These are phyloP conservation scores for Xenentodon cancila DNA, from an alignment of 2,797 vertebrate species.

Conservation along the genomic window DNA sequence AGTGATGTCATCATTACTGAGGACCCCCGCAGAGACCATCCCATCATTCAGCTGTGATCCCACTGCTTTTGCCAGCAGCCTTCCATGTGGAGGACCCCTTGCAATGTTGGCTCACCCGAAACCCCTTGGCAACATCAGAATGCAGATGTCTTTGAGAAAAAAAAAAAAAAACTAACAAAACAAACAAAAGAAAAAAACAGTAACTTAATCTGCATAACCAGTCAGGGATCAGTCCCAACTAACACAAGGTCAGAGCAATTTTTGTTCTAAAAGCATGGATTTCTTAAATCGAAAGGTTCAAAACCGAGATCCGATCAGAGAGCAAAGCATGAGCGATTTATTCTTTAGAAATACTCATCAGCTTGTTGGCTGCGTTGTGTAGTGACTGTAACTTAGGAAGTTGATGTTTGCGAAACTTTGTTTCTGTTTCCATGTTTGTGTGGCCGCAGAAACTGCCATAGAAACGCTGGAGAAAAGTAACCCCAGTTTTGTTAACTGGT, in stretches of 20 bases:
- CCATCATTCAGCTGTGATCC: constrained; percentile 56
- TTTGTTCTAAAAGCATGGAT: constrained; percentile 27
- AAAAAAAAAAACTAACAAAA: constrained; percentile 1
- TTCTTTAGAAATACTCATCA: neutral
- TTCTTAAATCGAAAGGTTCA: constrained; percentile 9
- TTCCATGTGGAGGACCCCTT: constrained; percentile 19
- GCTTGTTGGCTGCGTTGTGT: constrained; percentile 14
- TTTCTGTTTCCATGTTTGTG: constrained; percentile 10
- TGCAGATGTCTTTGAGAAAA: constrained; percentile 37
- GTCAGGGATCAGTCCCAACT: constrained; percentile 17
- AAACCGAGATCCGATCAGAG: constrained; percentile 10
- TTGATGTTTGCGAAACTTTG: constrained; percentile 1
- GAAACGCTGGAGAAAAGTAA: constrained; percentile 7
- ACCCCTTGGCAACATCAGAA: constrained; percentile 37
- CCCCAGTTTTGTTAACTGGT: constrained; percentile 10
- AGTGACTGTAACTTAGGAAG: constrained; percentile 8
- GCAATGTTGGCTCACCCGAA: constrained; percentile 40
- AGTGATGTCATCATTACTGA: constrained; percentile 51
- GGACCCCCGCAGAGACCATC: constrained; percentile 54
- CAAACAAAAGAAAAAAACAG: neutral
- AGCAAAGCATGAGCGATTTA: constrained; percentile 5
- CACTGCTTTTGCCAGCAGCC: constrained; percentile 34
- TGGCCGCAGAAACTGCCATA: constrained; percentile 7
- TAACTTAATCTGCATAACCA: neutral
- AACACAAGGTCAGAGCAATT: constrained; percentile 27